These are phyloP conservation scores for Cercopithecus diana DNA, from an alignment of 2,797 vertebrate genomes.

Conservation along the genomic window DNA sequence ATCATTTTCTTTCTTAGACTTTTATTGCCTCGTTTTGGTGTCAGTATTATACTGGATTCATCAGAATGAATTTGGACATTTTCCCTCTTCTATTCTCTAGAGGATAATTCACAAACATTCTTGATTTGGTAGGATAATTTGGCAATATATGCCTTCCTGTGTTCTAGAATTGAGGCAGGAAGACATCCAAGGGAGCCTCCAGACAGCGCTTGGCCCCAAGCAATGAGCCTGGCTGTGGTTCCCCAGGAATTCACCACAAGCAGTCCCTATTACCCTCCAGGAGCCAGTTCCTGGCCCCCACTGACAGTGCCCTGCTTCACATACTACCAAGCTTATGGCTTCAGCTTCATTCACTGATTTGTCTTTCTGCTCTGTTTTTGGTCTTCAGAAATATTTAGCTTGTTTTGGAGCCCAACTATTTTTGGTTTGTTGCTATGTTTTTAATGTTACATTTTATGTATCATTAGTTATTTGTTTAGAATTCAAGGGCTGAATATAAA, in stretches of 20 bases:
- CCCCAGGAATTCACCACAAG: not conserved
- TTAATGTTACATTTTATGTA: not conserved
- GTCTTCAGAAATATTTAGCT: not conserved
- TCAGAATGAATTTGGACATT: not conserved
- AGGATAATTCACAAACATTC: not conserved
- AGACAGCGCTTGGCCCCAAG: not conserved
- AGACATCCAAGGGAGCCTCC: no score
- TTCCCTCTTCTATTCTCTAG: not conserved
- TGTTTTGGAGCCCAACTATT: not conserved
- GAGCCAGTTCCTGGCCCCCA: not conserved
- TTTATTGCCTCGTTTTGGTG: conserved; percentile 6
- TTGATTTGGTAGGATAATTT: not conserved
- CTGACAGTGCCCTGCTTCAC: not conserved
- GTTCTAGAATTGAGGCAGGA: not conserved
- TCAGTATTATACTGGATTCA: conserved; percentile 4
- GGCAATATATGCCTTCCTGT: not conserved
- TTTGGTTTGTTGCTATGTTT: not conserved
- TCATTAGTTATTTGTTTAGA: not conserved
- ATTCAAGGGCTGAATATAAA: not conserved
- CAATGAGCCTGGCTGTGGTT: not conserved
- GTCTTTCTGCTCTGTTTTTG: not conserved
- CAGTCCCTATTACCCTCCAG: not conserved
- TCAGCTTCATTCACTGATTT: not conserved
- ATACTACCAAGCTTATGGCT: not conserved
- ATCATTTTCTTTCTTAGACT: not conserved